A percentile compares a stretch with the other conserved stretches of the same genome.
phyloP scores from a whole-genome alignment of 1,140 invertebrate species.

The Heliconius himera region DNA sequence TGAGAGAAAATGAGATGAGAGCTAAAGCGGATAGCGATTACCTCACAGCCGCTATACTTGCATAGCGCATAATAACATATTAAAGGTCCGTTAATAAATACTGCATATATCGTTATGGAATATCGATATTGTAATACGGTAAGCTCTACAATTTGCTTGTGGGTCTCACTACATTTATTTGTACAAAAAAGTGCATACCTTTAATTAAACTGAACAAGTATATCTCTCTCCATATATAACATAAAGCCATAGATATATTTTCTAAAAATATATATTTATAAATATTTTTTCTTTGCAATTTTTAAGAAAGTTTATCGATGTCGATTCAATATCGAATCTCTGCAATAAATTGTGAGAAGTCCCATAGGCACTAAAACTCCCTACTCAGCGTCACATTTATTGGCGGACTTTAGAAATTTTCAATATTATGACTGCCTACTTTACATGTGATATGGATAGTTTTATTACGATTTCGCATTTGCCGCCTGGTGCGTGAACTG shows the following conservation, averaged over 20 bases:
- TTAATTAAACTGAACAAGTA: too few relatives aligned
- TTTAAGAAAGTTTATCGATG: not conserved
- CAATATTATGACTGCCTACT: conserved; percentile 80
- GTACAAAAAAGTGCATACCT: too few relatives aligned
- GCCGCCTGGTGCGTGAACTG: conserved; percentile 71
- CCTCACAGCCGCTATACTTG: conserved; percentile 37
- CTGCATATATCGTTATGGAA: conserved; percentile 29
- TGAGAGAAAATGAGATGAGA: conserved; percentile 36
- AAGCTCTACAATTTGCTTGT: conserved; percentile 32
- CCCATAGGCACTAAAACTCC: conserved; percentile 59
- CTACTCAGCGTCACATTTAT: conserved; percentile 75
- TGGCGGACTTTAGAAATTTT: conserved; percentile 80
- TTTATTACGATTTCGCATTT: conserved; percentile 81
- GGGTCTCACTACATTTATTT: not conserved
- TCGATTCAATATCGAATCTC: not conserved
- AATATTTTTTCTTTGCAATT: too few relatives aligned
- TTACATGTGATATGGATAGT: conserved; percentile 77
- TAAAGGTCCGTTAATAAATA: conserved; percentile 36
- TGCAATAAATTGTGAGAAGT: not conserved
- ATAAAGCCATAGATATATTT: too few relatives aligned
- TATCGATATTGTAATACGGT: conserved; percentile 37
- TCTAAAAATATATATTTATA: too few relatives aligned
- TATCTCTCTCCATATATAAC: too few relatives aligned
- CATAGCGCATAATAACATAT: conserved; percentile 35
- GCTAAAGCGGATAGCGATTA: conserved; percentile 37